A percentile compares a stretch with the other conserved stretches of the same genome.
Conservation (phyloP, 2,888 invertebrate species). For the Synergus itoensis region DNA sequence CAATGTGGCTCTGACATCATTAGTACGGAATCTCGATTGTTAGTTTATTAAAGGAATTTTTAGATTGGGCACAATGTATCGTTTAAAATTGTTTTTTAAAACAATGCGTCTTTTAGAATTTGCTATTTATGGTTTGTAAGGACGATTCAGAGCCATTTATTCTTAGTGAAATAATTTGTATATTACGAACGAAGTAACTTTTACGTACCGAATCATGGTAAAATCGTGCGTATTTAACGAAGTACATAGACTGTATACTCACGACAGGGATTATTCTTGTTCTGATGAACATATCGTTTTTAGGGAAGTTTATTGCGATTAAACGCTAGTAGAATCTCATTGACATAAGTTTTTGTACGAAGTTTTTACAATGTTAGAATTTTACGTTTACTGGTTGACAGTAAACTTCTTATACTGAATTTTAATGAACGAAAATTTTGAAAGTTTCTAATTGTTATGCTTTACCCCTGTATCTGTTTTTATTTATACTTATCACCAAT, state of each 20-base stretch:
- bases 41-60: background rate
- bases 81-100: slow-evolving; percentile 39
- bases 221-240: slow-evolving; percentile 46
- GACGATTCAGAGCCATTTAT: slow-evolving; percentile 47
- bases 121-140: slow-evolving; percentile 36
- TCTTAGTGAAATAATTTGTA: slow-evolving; percentile 51
- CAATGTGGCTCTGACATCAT: slow-evolving; percentile 14
- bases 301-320: slow-evolving; percentile 26
- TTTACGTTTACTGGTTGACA: slow-evolving; percentile 79
- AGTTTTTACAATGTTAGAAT: slow-evolving; percentile 68
- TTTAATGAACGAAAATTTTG: slow-evolving; percentile 44
- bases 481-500: background rate
- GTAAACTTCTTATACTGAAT: slow-evolving; percentile 65
- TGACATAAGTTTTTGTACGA: slow-evolving; percentile 61
- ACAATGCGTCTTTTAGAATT: slow-evolving; percentile 44
- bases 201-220: slow-evolving; percentile 50
- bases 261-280: slow-evolving; percentile 50
- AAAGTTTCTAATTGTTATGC: background rate
- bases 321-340: slow-evolving; percentile 52
- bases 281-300: slow-evolving; percentile 42
- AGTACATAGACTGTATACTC: slow-evolving; percentile 56
- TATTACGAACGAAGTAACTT: slow-evolving; percentile 56
- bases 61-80: slow-evolving; percentile 50
- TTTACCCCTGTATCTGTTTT: background rate
- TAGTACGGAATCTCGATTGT: slow-evolving; percentile 14